These are phyloP conservation scores for rabbit (Oryctolagus cuniculus) DNA, from an alignment of 2,113 vertebrate species.

Conservation along the genomic window mOryCun1.1 NC_091433.1:179849501-179850000, in stretches of 20 bases:
- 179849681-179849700: background rate
- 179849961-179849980: background rate
- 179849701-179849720: background rate
- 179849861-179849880: background rate
- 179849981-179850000: background rate
- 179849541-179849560: background rate
- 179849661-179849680: background rate
- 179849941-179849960: background rate
- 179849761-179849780: background rate
- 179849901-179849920: background rate
- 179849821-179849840: no score
- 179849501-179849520: background rate
- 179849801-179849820: no score
- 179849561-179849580: background rate
- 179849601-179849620: background rate
- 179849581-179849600: background rate
- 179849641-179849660: background rate
- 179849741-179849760: background rate
- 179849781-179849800: background rate
- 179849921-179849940: no score
- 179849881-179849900: background rate
- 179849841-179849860: background rate
- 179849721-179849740: background rate
- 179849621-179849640: background rate
- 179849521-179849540: background rate